These are phyloP conservation scores for Uria lomvia DNA, from an alignment of 2,113 vertebrate genomes.

Conservation along the genomic window DNA sequence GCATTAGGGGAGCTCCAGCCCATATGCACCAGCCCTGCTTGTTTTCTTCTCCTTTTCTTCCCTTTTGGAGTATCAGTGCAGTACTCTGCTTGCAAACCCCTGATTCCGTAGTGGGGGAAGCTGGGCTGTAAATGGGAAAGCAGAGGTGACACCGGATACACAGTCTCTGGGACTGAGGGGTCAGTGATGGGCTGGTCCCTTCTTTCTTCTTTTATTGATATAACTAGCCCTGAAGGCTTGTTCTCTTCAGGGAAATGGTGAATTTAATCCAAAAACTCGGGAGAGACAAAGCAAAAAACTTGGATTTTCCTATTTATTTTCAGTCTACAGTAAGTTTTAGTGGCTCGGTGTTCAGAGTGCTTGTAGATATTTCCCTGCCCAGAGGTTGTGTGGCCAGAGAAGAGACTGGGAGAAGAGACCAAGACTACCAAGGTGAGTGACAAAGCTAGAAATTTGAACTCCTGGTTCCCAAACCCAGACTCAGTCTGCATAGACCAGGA, in stretches of 20 bases:
- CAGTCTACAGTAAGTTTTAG: background rate
- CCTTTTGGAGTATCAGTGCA: background rate
- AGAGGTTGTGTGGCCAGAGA: background rate
- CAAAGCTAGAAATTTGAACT: background rate
- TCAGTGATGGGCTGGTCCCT: background rate
- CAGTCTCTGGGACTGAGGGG: background rate
- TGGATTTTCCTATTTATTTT: background rate
- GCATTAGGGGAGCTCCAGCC: background rate
- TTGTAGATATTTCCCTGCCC: background rate
- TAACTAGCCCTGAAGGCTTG: background rate
- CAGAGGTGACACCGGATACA: background rate
- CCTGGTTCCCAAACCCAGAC: background rate
- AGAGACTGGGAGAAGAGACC: background rate
- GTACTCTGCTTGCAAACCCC: background rate
- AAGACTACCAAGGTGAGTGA: background rate
- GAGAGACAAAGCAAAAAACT: background rate
- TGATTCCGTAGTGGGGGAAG: background rate
- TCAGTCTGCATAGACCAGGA: background rate
- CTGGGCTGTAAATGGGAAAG: background rate
- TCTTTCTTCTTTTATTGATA: background rate
- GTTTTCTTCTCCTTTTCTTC: background rate
- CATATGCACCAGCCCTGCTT: accelerated
- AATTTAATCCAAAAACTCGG: background rate
- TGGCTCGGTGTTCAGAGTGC: accelerated
- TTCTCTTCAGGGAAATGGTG: background rate